Evolutionary conservation across 2,888 invertebrate genomes (phyloP).

Genomic region (Orgyia antiqua): DNA sequence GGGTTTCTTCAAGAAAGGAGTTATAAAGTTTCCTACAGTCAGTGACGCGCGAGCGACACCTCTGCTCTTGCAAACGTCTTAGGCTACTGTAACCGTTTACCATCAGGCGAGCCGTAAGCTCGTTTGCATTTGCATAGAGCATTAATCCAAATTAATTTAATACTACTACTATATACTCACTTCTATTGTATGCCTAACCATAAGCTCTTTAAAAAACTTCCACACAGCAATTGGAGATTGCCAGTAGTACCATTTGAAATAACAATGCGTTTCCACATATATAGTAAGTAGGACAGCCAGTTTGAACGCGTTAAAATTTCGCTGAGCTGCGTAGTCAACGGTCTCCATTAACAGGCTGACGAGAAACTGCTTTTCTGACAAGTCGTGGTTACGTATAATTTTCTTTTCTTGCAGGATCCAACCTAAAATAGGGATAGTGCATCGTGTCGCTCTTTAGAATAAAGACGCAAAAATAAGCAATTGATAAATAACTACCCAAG

Average conservation of each 20-base stretch:
- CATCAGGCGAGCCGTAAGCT: too few relatives aligned
- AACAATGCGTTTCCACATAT: conserved; percentile 48
- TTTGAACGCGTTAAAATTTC: conserved; percentile 46
- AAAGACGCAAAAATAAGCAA: too few relatives aligned
- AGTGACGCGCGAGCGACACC: too few relatives aligned
- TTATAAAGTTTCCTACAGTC: too few relatives aligned
- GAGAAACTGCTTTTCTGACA: conserved; percentile 51
- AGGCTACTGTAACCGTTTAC: too few relatives aligned
- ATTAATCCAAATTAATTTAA: too few relatives aligned
- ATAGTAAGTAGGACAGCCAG: conserved; percentile 51
- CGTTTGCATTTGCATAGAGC: too few relatives aligned
- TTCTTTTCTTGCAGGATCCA: conserved; percentile 47
- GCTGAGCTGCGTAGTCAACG: conserved; percentile 55
- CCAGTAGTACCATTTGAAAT: conserved; percentile 65
- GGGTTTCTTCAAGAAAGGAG: too few relatives aligned
- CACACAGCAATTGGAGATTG: conserved; percentile 45
- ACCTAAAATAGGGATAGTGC: conserved; percentile 26
- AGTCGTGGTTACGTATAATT: conserved; percentile 39
- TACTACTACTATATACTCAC: too few relatives aligned
- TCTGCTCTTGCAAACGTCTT: too few relatives aligned
- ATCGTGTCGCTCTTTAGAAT: too few relatives aligned
- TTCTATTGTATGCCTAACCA: conserved; percentile 63
- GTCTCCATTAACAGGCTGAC: conserved; percentile 41
- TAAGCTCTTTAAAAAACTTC: conserved; percentile 56
- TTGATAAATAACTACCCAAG: conserved; percentile 32